Base-by-base conservation (phyloP, 2,797 vertebrate genomes). In the Syngnathus acus region DNA sequence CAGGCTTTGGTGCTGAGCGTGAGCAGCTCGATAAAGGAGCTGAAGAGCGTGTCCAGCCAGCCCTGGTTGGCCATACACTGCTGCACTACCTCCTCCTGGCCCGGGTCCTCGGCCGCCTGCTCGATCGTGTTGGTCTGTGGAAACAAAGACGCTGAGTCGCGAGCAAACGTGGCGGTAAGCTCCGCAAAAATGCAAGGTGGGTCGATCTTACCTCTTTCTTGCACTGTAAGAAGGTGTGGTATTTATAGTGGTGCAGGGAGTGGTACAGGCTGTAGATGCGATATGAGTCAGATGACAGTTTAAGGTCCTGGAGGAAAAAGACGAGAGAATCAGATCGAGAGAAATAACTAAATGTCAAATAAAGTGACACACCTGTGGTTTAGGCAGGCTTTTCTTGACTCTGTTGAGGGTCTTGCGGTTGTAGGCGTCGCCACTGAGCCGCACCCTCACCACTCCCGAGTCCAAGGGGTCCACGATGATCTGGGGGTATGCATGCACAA, bases 41-140 rank as follows among this genome's bases (percentile, higher is more conserved):
- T 84, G 72, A 95, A 95, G 71, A 97, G 94, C 62, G 92, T 94
- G 81, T 96, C 95, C 72, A 97, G 90, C 95, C 95, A 96, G 40
- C 91, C 93, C 87, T 96, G 94, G 89, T 96, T 96, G 83, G 95
- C 92, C 95, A 97, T 96, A 83, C 95, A 96, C 88, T 95, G 95
- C 89, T 96, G 95, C 68, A 96, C 95, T 64, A 97, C 95, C 82
- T 96, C 95, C 87, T 96, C 95, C 83, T 97, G 95, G 9, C 95
- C 95, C 8, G 95, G 91, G 84, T 96, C 95, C 83, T 96, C 95
- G 0, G 93, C 92, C 4, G 93, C 94, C 72, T 95, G 93, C 85
- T 95, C 94, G 60, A 97, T 95, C 75, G 92, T 93, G 87, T 93
- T 90, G 53, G 94, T 96, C 95, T 97, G 79, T 4, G 62, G 57